Base-by-base conservation (phyloP, 2,113 vertebrate species). In the Bubo bubo region DNA sequence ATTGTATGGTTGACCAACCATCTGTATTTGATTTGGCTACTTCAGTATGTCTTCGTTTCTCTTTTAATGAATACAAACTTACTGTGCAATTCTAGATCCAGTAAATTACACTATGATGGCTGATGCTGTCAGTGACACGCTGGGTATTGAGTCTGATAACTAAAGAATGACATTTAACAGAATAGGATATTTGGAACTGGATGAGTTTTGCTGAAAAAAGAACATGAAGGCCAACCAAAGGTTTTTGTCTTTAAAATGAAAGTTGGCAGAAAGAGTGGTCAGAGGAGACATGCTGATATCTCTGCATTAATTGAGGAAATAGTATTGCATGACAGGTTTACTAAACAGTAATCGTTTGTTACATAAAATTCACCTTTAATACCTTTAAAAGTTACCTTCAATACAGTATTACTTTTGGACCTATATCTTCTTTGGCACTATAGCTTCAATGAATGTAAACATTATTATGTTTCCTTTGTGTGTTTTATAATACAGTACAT, bases 61-160 rank as follows among this genome's bases (percentile, higher is more conserved):
- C 35, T 88, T 35, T 14, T 95, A 97, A 96, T 90, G 45, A 93
- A 94, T 79, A 91, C n/a, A 94, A 96, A 92, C 66, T 77, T 90
- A 74, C 35, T 84, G 34, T 87, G 81, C 56, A 85, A 43, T 90
- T 92, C 49, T 68, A 82, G 43, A 86, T 74, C 86, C 75, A 91
- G 75, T 82, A 93, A 91, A 95, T 95, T 90, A 81, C 14, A 39
- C 74, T 70, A 15, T 79, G 77, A 88, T 80, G 75, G 74, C 56
- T 68, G 90, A 80, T 94, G 82, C 59, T 95, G 83, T 95, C 93
- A 94, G 64, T 72, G 71, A 41, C 86, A 86, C 58, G 52, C 35
- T 81, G 47, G 43, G 16, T 60, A 56, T 60, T 21, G 71, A 70
- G 50, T 95, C 74, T 91, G 88, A 94, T 91, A 91, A 90, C 68